Conservation (phyloP, 2,888 invertebrate genomes). For the Rosalia funebris region DNA sequence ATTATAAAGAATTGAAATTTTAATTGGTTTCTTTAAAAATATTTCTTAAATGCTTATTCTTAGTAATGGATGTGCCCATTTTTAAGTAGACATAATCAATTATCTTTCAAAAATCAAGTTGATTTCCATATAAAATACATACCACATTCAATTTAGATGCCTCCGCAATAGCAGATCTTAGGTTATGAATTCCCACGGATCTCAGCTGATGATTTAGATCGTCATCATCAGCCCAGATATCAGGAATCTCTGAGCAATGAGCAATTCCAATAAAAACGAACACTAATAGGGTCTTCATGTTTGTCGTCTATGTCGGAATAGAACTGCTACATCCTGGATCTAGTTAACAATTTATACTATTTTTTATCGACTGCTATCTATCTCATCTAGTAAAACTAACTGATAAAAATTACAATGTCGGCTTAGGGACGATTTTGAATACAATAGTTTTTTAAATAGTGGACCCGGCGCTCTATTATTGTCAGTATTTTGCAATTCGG, state of each 20-base stretch:
- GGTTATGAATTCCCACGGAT: not conserved
- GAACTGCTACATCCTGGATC: not conserved
- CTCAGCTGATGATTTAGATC: not conserved
- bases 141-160: constrained; percentile 1
- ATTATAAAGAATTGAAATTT: not conserved
- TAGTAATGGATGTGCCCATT: no score
- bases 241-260: constrained; percentile 5
- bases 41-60: no score
- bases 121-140: no score
- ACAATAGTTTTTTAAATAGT: not conserved
- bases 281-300: constrained; percentile 20
- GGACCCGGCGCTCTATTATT: no score
- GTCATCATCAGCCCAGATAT: not conserved
- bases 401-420: not conserved
- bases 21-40: no score
- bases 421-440: not conserved
- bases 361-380: not conserved
- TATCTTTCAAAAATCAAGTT: no score
- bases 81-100: no score
- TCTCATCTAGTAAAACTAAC: not conserved
- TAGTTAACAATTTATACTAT: not conserved
- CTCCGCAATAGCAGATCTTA: not conserved
- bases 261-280: constrained; percentile 25
- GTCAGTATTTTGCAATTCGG: no score
- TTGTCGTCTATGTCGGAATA: constrained; percentile 16